Percentiles rank a stretch among this genome's conserved stretches.
Conservation (phyloP, 2,797 vertebrate species). For the Melanotaenia boesemani region DNA sequence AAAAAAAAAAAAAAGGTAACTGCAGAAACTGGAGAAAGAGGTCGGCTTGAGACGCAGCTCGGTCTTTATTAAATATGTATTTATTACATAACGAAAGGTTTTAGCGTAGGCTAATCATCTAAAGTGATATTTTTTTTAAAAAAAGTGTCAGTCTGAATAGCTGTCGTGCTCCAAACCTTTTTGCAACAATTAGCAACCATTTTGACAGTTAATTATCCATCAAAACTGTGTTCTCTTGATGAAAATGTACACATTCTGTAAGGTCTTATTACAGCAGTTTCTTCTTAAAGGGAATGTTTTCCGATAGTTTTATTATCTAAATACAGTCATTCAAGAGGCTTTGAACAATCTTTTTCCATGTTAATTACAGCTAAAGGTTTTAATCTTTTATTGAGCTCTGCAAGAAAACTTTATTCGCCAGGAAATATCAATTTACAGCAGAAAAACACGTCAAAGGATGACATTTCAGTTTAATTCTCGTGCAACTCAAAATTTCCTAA, state of each 20-base stretch:
- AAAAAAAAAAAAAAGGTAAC: too few relatives aligned
- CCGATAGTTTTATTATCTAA: slow-evolving; percentile 2
- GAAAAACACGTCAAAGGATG: neutral
- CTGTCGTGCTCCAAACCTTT: neutral
- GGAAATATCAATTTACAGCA: neutral
- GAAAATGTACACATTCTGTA: slow-evolving; percentile 30
- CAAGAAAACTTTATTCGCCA: too few relatives aligned
- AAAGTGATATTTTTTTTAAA: too few relatives aligned
- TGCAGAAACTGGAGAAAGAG: too few relatives aligned
- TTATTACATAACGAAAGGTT: too few relatives aligned
- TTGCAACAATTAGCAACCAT: neutral
- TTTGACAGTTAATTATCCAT: neutral
- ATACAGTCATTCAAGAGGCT: neutral
- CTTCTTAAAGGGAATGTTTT: slow-evolving; percentile 65
- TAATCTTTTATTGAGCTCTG: neutral
- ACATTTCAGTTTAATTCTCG: neutral
- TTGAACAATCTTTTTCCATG: neutral
- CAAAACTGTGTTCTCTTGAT: neutral
- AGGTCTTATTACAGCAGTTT: slow-evolving; percentile 41
- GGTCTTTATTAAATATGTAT: too few relatives aligned
- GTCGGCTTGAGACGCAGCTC: too few relatives aligned
- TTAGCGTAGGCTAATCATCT: too few relatives aligned
- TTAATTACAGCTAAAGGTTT: too few relatives aligned
- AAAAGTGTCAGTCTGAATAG: too few relatives aligned
- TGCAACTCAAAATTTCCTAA: neutral